phyloP scores from a whole-genome alignment of 2,888 invertebrate species.

The Drosophila neutralis region DNA sequence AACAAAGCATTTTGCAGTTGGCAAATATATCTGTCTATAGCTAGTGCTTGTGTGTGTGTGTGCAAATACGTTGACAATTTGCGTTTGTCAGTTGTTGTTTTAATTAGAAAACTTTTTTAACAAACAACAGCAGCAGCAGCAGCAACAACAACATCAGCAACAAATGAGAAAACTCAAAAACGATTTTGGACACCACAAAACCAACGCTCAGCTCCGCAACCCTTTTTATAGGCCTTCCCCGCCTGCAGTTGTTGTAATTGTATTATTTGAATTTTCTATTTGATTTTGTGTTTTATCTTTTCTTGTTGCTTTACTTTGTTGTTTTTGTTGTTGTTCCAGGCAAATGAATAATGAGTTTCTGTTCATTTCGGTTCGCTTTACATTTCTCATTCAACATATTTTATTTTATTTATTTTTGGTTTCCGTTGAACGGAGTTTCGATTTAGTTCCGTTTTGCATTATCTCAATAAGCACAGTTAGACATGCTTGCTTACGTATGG shows the following conservation, averaged over 20 bases:
- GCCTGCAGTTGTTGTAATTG: slow-evolving; percentile 42
- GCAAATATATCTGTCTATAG: slow-evolving; percentile 59
- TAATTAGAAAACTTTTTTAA: slow-evolving; percentile 80
- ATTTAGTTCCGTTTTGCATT: slow-evolving; percentile 31
- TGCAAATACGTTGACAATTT: slow-evolving; percentile 75
- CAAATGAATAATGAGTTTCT: slow-evolving; percentile 79
- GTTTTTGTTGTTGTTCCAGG: slow-evolving; percentile 14
- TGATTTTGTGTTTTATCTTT: slow-evolving; percentile 53
- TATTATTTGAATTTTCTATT: slow-evolving; percentile 76
- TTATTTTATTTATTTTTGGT: slow-evolving; percentile 10
- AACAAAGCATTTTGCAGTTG: slow-evolving; percentile 77
- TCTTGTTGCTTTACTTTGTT: slow-evolving; percentile 18
- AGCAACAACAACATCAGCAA: slow-evolving; percentile 43
- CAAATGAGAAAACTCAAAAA: slow-evolving; percentile 72
- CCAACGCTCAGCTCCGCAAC: slow-evolving; percentile 21
- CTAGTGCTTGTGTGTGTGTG: neutral
- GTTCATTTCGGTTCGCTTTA: slow-evolving; percentile 44
- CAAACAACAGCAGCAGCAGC: slow-evolving; percentile 65
- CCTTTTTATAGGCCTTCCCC: slow-evolving; percentile 1
- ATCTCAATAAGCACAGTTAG: slow-evolving; percentile 14
- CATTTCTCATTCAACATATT: slow-evolving; percentile 12
- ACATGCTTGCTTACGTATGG: neutral
- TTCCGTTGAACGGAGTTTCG: slow-evolving; percentile 5
- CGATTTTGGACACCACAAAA: slow-evolving; percentile 74
- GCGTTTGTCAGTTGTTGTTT: slow-evolving; percentile 80